Conservation (phyloP, 1,140 invertebrate species). For the Penaeus vannamei region DNA sequence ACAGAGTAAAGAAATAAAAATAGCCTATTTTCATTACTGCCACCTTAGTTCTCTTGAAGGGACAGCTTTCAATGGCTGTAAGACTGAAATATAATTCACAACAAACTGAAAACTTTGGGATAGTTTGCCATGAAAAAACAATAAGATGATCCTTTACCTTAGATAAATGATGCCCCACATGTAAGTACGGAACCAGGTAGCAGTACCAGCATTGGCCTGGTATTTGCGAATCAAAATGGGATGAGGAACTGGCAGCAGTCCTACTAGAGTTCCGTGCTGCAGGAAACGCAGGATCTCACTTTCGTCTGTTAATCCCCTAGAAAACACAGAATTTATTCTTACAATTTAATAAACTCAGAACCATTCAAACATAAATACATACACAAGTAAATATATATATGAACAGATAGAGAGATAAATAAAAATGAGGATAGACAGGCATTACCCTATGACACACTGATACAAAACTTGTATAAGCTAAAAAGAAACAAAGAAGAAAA, state of each 20-base stretch:
- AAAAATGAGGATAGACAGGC: not conserved
- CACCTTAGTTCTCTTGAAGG: no score
- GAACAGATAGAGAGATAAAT: not conserved
- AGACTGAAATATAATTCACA: no score
- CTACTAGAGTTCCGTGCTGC: slow-evolving; percentile 98
- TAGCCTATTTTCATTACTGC: no score
- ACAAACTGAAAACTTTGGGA: no score
- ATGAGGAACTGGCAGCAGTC: slow-evolving; percentile 97
- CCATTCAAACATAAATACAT: not conserved
- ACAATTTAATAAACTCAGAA: not conserved
- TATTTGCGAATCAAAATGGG: slow-evolving; percentile 99
- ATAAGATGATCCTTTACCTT: slow-evolving; percentile 76
- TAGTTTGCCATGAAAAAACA: no score
- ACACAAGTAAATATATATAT: not conserved
- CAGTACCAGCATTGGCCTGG: slow-evolving; percentile 97
- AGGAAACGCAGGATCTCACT: slow-evolving; percentile 99
- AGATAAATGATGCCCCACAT: slow-evolving; percentile 99
- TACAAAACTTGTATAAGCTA: not conserved
- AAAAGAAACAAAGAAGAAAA: slow-evolving; percentile 3
- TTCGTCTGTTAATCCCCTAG: slow-evolving; percentile 97
- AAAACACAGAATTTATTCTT: slow-evolving; percentile 68
- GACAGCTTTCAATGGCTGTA: no score
- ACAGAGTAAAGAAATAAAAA: no score
- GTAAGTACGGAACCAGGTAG: slow-evolving; percentile 99
- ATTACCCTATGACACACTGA: not conserved